Evolutionary conservation across 2,797 vertebrate species (phyloP), one percentile per base, ranked within the genome.

Genomic region (Fundulus diaphanus): DNA sequence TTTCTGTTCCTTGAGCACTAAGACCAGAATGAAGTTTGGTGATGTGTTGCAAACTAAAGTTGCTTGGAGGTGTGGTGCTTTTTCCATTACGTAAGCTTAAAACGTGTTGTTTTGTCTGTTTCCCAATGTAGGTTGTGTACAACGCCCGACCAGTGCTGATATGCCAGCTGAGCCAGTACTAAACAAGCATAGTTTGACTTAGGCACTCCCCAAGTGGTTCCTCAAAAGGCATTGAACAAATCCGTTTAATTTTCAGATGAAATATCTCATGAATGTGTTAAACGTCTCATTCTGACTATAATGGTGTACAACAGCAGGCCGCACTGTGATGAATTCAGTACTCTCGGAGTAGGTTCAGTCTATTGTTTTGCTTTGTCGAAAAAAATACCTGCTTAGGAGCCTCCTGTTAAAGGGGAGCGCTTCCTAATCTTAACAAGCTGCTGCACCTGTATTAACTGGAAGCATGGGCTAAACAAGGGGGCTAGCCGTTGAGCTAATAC

Each of bases 161-260:
- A 27, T 24, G 35, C 13, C n/a, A 44, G 24, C 11, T 27, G 9
- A 44, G 12, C 1, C 40, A 16, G 1, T 70, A 24, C 20, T 42
- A 54, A 51, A 52, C 18, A 33, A 6, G 20, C 18, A 66, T n/a
- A 27, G 42, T 42, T 77, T 79, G 15, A 59, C 69, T 73, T 24
- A 57, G 37, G 66, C 3, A 0, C n/a, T n/a, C n/a, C n/a, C n/a
- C n/a, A n/a, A n/a, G n/a, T n/a, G n/a, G n/a, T n/a, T n/a, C 22
- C 31, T 31, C 66, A 67, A 13, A 52, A 9, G 3, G 3, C 3
- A 52, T 66, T 37, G 52, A 42, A 42, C 31, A 61, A 76, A 78
- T 46, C 24, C 42, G 16, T 52, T 59, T 85, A 44, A 7, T 57
- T 82, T 29, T 33, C 18, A 65, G 86, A 82, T 78, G 8, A 63